Conservation (phyloP, 2,797 vertebrate species). For the Lagorchestes hirsutus region DNA sequence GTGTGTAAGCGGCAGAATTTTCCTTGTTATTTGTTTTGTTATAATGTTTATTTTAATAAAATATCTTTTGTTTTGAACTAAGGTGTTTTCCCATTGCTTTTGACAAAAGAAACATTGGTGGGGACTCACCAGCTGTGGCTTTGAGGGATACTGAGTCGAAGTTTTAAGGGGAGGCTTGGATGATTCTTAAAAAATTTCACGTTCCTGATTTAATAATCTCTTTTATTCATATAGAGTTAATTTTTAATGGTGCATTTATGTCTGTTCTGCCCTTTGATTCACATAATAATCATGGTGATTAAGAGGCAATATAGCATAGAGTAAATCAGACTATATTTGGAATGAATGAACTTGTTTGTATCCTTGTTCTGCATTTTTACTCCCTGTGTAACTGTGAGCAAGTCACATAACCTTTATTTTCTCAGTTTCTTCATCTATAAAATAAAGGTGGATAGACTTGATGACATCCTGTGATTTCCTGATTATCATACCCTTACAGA, state of each 20-base stretch:
- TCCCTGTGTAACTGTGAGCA: neutral
- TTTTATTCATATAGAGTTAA: neutral
- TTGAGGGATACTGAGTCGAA: too few relatives aligned
- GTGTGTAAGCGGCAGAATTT: neutral
- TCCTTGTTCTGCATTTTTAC: neutral
- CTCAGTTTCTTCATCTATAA: neutral
- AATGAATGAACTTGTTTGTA: neutral
- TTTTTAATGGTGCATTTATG: neutral
- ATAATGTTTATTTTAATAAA: neutral
- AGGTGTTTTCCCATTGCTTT: neutral
- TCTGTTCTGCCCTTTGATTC: neutral
- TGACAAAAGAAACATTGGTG: neutral
- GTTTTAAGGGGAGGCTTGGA: neutral
- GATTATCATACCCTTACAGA: neutral
- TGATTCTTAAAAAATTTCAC: neutral
- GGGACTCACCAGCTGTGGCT: neutral
- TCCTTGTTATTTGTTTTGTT: neutral
- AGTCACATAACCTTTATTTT: neutral
- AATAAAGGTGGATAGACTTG: neutral
- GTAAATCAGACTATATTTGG: neutral
- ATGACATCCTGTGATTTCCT: neutral
- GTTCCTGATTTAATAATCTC: neutral
- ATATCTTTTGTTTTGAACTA: neutral
- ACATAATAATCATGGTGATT: neutral
- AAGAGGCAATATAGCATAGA: neutral